phyloP scores from a whole-genome alignment of 1,140 invertebrate genomes.

The Aethina tumida region DNA sequence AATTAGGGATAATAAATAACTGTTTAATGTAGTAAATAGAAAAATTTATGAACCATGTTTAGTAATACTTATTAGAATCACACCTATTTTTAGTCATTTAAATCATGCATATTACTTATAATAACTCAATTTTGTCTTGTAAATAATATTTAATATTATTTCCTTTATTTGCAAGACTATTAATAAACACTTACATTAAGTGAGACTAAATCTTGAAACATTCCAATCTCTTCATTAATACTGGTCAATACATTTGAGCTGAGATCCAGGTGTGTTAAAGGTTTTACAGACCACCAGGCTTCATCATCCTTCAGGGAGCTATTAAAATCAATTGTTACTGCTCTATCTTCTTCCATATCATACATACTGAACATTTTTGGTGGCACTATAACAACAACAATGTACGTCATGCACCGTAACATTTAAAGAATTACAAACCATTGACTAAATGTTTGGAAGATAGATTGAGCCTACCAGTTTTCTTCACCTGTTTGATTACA shows the following conservation, averaged over 20 bases:
- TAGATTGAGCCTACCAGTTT: slow-evolving; percentile 69
- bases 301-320: slow-evolving; percentile 41
- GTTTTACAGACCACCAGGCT: slow-evolving; percentile 79
- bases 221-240: slow-evolving; percentile 58
- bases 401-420: not conserved
- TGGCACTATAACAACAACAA: slow-evolving; percentile 53
- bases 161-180: slow-evolving; percentile 7
- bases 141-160: no score
- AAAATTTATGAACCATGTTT: no score
- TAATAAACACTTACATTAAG: slow-evolving; percentile 50
- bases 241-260: slow-evolving; percentile 64
- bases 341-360: slow-evolving; percentile 54
- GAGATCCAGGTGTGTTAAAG: slow-evolving; percentile 66
- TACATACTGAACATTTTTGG: slow-evolving; percentile 73
- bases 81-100: no score
- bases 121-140: not conserved
- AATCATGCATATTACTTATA: no score
- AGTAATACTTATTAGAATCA: no score
- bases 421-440: slow-evolving; percentile 44
- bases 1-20: no score
- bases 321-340: slow-evolving; percentile 53
- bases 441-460: slow-evolving; percentile 58
- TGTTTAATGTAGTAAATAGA: no score
- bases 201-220: slow-evolving; percentile 58
- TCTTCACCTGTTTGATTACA: slow-evolving; percentile 66